phyloP scores from a whole-genome alignment of 2,888 invertebrate species.

The Polyommatus iphigenia region DNA sequence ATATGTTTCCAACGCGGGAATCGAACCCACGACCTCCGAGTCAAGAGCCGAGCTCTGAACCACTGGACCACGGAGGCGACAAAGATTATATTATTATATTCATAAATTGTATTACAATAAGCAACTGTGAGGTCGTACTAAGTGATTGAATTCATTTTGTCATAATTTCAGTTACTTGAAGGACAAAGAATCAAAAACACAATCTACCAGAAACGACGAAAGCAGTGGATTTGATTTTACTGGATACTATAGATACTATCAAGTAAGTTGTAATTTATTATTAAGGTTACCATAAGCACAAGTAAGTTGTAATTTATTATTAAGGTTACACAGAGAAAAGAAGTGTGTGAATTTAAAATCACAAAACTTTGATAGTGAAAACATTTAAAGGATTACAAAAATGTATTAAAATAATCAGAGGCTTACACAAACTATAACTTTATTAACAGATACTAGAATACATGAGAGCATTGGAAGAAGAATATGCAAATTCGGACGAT shows the following conservation, averaged over 20 bases:
- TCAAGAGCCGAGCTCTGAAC: too few relatives aligned
- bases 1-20: too few relatives aligned
- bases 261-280: slow-evolving; percentile 47
- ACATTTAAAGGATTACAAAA: not conserved
- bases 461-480: slow-evolving; percentile 47
- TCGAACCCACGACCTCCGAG: too few relatives aligned
- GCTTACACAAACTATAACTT: not conserved
- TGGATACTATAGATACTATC: slow-evolving; percentile 56
- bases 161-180: slow-evolving; percentile 52
- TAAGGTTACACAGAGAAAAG: too few relatives aligned
- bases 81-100: too few relatives aligned
- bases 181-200: slow-evolving; percentile 39
- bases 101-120: too few relatives aligned
- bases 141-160: not conserved
- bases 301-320: too few relatives aligned
- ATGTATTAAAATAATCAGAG: too few relatives aligned
- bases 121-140: too few relatives aligned
- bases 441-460: slow-evolving; percentile 57
- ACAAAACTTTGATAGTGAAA: too few relatives aligned
- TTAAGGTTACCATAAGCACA: not conserved
- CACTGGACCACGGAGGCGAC: too few relatives aligned
- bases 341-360: too few relatives aligned
- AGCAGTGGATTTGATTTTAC: slow-evolving; percentile 50
- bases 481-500: slow-evolving; percentile 45
- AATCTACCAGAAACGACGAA: slow-evolving; percentile 36